phyloP scores from a whole-genome alignment of 2,888 invertebrate genomes.

The Thyatira batis region DNA sequence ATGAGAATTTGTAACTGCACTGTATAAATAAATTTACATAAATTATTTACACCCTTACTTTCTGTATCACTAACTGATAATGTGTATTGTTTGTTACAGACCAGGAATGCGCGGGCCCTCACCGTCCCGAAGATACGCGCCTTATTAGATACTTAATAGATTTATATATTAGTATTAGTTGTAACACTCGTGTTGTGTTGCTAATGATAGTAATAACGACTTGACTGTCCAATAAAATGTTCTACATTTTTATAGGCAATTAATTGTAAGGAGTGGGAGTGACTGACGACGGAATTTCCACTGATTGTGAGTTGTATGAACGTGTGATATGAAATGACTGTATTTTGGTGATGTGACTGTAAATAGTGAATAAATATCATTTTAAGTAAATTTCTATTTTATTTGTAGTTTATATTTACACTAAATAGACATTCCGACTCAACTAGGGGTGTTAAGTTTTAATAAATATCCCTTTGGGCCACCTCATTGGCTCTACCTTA shows the following conservation, averaged over 20 bases:
- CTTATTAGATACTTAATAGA: constrained; percentile 81
- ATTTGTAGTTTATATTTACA: too few species aligned
- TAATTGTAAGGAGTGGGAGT: constrained; percentile 49
- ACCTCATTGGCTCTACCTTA: too few species aligned
- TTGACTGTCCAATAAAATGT: constrained; percentile 51
- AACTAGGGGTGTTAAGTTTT: too few species aligned
- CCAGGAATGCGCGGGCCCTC: constrained; percentile 91
- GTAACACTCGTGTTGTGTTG: constrained; percentile 43
- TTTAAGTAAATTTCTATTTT: constrained; percentile 54
- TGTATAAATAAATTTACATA: too few species aligned
- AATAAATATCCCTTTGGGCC: too few species aligned
- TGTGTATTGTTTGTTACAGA: constrained; percentile 71
- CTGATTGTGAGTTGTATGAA: constrained; percentile 35
- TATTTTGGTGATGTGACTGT: constrained; percentile 57
- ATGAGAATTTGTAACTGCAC: too few species aligned
- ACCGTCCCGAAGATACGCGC: constrained; percentile 92
- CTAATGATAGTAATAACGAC: constrained; percentile 37
- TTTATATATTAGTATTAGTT: constrained; percentile 26
- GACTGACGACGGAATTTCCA: constrained; percentile 56
- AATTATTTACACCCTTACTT: too few species aligned
- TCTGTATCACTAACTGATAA: not conserved
- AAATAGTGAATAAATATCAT: constrained; percentile 73
- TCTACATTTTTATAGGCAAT: constrained; percentile 55
- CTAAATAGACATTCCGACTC: too few species aligned
- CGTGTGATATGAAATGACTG: constrained; percentile 45